Percentiles rank a stretch among this genome's conserved stretches.
Conservation (phyloP, 2,113 vertebrate species). For the Pholis gunnellus region DNA sequence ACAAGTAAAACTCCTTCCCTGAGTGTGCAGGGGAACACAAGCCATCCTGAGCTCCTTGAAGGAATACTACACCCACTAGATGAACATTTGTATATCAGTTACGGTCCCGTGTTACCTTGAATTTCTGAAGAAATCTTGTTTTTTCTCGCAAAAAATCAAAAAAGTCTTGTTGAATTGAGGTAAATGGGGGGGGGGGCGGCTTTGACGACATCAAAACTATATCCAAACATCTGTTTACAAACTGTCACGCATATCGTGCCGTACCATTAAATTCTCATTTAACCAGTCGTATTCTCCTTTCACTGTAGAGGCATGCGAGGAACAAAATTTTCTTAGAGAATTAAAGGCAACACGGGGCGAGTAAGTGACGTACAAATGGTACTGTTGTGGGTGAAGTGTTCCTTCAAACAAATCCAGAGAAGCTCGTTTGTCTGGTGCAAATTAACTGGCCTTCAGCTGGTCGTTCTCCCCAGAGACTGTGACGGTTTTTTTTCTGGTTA, state of each 20-base stretch:
- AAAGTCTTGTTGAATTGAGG: neutral
- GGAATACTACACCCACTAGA: neutral
- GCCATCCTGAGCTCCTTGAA: neutral
- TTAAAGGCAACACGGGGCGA: neutral
- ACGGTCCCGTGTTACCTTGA: neutral
- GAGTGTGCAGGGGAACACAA: neutral
- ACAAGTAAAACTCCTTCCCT: neutral
- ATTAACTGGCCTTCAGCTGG: constrained; percentile 15
- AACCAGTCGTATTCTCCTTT: neutral
- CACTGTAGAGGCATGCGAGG: neutral
- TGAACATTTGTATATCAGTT: neutral
- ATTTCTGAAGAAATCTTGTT: neutral
- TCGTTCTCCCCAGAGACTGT: neutral
- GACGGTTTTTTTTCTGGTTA: neutral
- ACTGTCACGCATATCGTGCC: neutral
- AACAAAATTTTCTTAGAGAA: neutral
- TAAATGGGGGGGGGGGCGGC: neutral
- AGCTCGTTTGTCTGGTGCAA: neutral
- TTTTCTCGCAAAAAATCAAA: neutral
- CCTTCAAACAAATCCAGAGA: neutral
- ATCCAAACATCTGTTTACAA: neutral
- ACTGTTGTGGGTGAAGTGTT: neutral
- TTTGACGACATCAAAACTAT: neutral
- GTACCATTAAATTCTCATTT: neutral
- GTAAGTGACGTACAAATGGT: neutral